phyloP scores from a whole-genome alignment of 1,140 invertebrate species.

The Diabrotica virgifera region DNA sequence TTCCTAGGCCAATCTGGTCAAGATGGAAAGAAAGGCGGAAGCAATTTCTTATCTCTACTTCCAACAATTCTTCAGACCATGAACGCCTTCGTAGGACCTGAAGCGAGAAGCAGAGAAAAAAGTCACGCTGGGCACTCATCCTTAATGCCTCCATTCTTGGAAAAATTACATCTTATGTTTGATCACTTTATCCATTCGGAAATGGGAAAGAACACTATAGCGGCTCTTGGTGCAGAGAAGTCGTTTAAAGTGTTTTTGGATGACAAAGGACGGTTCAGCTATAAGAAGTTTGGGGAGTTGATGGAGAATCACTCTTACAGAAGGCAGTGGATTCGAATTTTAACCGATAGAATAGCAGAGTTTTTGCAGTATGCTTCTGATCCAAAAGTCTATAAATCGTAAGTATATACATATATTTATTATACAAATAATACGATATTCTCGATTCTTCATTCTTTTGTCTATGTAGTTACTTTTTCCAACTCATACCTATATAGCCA shows the following conservation, averaged over 20 bases:
- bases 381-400: constrained; percentile 70
- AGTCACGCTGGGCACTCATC: constrained; percentile 69
- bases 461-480: too few species aligned
- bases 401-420: constrained; percentile 34
- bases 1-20: background rate
- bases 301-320: constrained; percentile 75
- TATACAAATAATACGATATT: background rate
- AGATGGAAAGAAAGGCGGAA: background rate
- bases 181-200: constrained; percentile 77
- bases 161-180: constrained; percentile 71
- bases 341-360: constrained; percentile 66
- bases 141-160: constrained; percentile 70
- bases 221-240: constrained; percentile 66
- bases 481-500: too few species aligned
- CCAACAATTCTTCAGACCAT: constrained; percentile 28
- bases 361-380: constrained; percentile 71
- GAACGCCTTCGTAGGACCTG: constrained; percentile 45
- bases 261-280: constrained; percentile 64
- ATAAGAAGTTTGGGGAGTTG: constrained; percentile 68
- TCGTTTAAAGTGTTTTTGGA: constrained; percentile 62
- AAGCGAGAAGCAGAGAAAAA: constrained; percentile 54
- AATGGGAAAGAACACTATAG: constrained; percentile 67
- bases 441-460: too few species aligned
- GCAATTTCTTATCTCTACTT: constrained; percentile 25
- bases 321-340: constrained; percentile 71